Conservation (phyloP, 2,113 vertebrate genomes). For the Axis porcinus region DNA sequence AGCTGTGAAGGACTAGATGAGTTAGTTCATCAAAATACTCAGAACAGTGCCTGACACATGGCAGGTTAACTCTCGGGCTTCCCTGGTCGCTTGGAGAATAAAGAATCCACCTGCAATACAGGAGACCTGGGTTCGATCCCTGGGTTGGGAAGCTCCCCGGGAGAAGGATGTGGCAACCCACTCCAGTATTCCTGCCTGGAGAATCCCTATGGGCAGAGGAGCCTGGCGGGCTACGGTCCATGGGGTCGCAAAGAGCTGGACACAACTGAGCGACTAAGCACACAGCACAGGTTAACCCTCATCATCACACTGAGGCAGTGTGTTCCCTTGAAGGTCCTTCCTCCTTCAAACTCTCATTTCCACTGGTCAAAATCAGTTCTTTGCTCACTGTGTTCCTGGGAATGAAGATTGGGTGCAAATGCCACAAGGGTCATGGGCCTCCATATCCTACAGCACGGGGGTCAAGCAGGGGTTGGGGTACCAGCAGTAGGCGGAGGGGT, state of each 20-base stretch:
- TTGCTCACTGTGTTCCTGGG: neutral
- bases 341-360: neutral
- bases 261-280: neutral
- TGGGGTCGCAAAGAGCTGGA: neutral
- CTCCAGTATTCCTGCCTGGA: neutral
- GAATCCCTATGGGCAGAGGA: neutral
- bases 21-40: neutral
- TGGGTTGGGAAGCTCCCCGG: neutral
- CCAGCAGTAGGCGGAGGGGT: neutral
- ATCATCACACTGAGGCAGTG: neutral
- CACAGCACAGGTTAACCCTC: neutral
- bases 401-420: neutral
- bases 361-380: neutral
- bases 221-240: neutral
- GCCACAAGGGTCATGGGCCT: neutral
- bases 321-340: neutral
- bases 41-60: neutral
- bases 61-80: neutral
- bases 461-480: neutral
- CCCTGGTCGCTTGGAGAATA: neutral
- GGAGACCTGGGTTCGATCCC: neutral
- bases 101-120: neutral
- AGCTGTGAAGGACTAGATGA: neutral
- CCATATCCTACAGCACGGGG: neutral
- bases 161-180: neutral